A percentile compares a stretch with the other conserved stretches of the same genome.
phyloP scores from a whole-genome alignment of 2,113 vertebrate species.

The Tragulus kanchil region DNA sequence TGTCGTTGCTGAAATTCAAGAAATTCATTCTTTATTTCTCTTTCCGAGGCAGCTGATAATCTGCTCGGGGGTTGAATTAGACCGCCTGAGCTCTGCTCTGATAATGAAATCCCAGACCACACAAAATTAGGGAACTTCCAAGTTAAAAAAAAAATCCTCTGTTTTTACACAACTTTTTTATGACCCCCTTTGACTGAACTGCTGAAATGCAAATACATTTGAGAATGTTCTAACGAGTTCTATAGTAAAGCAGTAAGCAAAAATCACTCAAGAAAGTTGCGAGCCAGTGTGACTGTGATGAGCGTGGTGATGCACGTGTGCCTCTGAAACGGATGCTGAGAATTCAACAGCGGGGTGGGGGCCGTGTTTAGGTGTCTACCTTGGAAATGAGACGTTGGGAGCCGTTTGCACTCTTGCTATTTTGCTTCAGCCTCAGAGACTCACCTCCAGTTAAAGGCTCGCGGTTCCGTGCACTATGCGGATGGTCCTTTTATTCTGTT shows the following conservation, averaged over 20 bases:
- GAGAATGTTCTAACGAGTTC: constrained; percentile 74
- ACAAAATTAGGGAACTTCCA: constrained; percentile 83
- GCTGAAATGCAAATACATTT: constrained; percentile 83
- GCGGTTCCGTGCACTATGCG: neutral
- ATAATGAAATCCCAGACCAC: constrained; percentile 83
- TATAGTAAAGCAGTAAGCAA: constrained; percentile 62
- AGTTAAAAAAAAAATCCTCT: constrained; percentile 75
- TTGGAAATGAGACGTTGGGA: constrained; percentile 69
- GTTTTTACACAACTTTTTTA: constrained; percentile 87
- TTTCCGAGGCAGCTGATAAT: constrained; percentile 83
- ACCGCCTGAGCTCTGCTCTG: constrained; percentile 80
- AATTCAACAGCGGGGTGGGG: neutral
- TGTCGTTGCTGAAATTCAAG: constrained; percentile 83
- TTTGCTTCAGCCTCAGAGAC: neutral
- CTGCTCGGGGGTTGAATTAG: constrained; percentile 82
- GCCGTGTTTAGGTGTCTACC: constrained; percentile 67
- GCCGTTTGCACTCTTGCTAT: constrained; percentile 52
- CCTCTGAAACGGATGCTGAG: constrained; percentile 63
- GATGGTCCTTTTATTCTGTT: neutral
- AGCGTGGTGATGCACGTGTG: constrained; percentile 57
- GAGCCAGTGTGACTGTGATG: constrained; percentile 62
- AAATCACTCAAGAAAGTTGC: constrained; percentile 75
- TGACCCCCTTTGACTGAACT: constrained; percentile 83
- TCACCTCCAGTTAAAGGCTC: neutral
- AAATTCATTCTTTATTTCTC: constrained; percentile 72